A percentile compares a stretch with the other conserved stretches of the same genome.
Evolutionary conservation across 2,797 vertebrate genomes (phyloP).

Genomic region (Dermochelys coriacea): DNA sequence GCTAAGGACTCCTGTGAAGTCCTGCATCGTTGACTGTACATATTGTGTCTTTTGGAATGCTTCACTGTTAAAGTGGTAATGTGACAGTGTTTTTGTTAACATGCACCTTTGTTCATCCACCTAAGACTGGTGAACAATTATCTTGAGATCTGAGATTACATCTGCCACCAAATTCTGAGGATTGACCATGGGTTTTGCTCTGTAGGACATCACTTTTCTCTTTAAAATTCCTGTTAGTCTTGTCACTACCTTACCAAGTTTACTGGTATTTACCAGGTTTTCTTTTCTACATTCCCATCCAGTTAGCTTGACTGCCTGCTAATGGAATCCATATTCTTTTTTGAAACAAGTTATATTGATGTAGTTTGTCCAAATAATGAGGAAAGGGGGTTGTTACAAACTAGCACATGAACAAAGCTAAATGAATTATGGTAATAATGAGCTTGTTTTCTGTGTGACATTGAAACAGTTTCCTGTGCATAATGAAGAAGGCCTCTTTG

Average conservation of each 20-base stretch:
- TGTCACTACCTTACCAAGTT: neutral
- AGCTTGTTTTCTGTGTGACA: constrained; percentile 53
- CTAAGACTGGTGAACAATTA: neutral
- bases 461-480: constrained; percentile 60
- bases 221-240: constrained; percentile 5
- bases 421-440: constrained; percentile 39
- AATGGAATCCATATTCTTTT: constrained; percentile 27
- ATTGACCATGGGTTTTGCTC: neutral
- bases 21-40: neutral
- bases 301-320: neutral
- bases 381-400: constrained; percentile 50
- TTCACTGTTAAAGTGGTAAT: neutral
- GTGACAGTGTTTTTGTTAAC: accelerated
- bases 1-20: neutral
- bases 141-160: neutral
- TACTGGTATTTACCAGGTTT: neutral
- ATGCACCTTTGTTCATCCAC: neutral
- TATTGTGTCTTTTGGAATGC: neutral
- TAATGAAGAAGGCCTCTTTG: constrained; percentile 55
- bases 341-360: constrained; percentile 47
- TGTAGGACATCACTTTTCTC: neutral
- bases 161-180: neutral
- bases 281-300: constrained; percentile 24
- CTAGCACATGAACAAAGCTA: neutral
- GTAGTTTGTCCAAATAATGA: constrained; percentile 45